These are phyloP conservation scores for Hemitrygon akajei DNA, from an alignment of 2,797 vertebrate species.

Conservation along the genomic window DNA sequence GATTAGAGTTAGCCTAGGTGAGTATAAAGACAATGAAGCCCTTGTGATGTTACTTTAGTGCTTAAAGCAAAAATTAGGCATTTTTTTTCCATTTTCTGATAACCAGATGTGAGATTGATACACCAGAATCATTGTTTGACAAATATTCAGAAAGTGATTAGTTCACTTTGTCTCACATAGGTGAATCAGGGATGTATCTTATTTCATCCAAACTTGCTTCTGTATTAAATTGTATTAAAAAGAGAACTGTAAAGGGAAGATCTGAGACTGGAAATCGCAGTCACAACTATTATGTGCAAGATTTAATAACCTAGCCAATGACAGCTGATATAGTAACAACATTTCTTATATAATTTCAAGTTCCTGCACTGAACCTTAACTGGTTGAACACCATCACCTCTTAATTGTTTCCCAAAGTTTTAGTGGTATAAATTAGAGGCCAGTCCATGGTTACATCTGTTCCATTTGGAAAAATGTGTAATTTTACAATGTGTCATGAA, in stretches of 20 bases:
- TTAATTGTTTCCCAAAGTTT: background rate
- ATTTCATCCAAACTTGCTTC: background rate
- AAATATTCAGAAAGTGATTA: slow-evolving; percentile 47
- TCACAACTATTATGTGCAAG: background rate
- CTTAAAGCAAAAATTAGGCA: background rate
- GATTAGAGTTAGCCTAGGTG: background rate
- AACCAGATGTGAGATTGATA: slow-evolving; percentile 39
- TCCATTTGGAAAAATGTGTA: too few species aligned
- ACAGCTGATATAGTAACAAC: background rate
- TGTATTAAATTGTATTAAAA: background rate
- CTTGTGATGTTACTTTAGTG: background rate
- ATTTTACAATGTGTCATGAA: background rate
- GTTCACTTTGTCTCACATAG: slow-evolving; percentile 40
- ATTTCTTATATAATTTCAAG: background rate
- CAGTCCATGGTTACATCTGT: background rate
- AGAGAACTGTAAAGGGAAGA: background rate
- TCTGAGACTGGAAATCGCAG: background rate
- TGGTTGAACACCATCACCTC: background rate
- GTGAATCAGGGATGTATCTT: background rate
- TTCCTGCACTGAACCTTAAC: background rate
- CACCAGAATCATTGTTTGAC: slow-evolving; percentile 45
- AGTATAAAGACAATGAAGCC: background rate
- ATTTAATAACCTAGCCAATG: background rate
- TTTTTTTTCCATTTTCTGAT: background rate
- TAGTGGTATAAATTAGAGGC: background rate